Conservation (phyloP, 2,888 invertebrate species). For the Eremobia ochroleuca region DNA sequence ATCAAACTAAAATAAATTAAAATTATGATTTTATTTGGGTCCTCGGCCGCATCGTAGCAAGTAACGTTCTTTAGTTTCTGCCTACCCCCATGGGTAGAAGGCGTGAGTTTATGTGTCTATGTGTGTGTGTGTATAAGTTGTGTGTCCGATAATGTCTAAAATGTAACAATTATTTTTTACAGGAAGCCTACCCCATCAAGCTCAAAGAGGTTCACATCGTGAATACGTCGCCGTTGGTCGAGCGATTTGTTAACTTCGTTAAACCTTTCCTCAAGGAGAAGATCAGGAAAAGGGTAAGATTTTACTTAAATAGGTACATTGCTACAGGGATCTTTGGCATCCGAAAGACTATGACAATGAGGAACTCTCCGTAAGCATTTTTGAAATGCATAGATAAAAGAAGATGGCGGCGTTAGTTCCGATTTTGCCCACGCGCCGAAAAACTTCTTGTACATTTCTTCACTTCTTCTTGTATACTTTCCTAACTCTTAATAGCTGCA, state of each 20-base stretch:
- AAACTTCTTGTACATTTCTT: no score
- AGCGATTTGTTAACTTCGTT: conserved; percentile 95
- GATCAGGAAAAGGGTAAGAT: conserved; percentile 93
- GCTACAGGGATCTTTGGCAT: not conserved
- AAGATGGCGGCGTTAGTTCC: not conserved
- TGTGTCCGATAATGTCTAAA: not conserved
- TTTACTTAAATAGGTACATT: not conserved
- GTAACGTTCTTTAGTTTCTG: no score
- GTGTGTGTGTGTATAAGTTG: not conserved
- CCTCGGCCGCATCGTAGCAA: no score
- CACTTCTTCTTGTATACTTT: no score
- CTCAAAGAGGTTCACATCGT: conserved; percentile 96
- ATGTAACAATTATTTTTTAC: conserved; percentile 55
- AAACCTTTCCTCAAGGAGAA: conserved; percentile 97
- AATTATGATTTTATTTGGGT: no score
- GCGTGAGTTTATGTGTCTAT: no score
- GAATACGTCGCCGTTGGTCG: conserved; percentile 95
- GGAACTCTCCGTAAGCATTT: not conserved
- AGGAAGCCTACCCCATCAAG: conserved; percentile 94
- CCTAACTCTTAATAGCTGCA: not conserved
- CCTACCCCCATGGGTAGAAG: no score
- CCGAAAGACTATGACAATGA: not conserved
- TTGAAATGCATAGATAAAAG: not conserved
- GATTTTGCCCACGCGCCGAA: not conserved
- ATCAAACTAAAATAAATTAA: no score